Evolutionary conservation across 2,888 invertebrate species (phyloP), one percentile per base, ranked within the genome.

Genomic region (Halocaridina rubra): DNA sequence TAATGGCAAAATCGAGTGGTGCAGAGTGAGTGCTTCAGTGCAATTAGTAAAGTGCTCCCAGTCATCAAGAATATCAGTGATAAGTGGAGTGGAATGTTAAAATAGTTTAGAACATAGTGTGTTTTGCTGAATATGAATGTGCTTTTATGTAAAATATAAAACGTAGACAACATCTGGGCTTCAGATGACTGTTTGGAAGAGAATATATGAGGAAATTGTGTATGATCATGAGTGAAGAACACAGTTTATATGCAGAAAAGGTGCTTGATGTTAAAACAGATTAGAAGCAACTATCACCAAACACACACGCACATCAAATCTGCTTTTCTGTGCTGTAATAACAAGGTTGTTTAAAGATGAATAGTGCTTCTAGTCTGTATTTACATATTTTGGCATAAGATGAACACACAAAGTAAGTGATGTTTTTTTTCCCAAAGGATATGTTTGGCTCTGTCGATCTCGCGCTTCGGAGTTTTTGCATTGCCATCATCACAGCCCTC

Each of bases 361-460:
- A n/a, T n/a, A n/a, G n/a, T n/a, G n/a, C n/a, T n/a, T n/a, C n/a
- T n/a, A n/a, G n/a, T n/a, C n/a, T n/a, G n/a, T n/a, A n/a, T n/a
- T n/a, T n/a, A n/a, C n/a, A n/a, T n/a, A n/a, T n/a, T n/a, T 10
- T 53, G 19, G 19, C 19, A 53, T n/a, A 53, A 53, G 53, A n/a
- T 53, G 53, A n/a, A 53, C 53, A 53, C 53, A 53, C 53, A 53
- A 53, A 53, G 53, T 19, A 53, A 19, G 53, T n/a, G 19, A 53
- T 53, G 16, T 13, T 53, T 53, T 53, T 5, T 10, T 53, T 69
- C 46, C 64, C 57, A n/a, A 67, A 81, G 81, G 81, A 57, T 76
- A 75, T 81, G 76, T 81, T 67, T 81, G 81, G 81, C 81, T 81
- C 81, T 75, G 81, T 75, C 76, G 75, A 75, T 75, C 81, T 81